Percentiles rank a stretch among this genome's conserved stretches.
Conservation (phyloP, 2,113 vertebrate species). For the Chauna torquata region DNA sequence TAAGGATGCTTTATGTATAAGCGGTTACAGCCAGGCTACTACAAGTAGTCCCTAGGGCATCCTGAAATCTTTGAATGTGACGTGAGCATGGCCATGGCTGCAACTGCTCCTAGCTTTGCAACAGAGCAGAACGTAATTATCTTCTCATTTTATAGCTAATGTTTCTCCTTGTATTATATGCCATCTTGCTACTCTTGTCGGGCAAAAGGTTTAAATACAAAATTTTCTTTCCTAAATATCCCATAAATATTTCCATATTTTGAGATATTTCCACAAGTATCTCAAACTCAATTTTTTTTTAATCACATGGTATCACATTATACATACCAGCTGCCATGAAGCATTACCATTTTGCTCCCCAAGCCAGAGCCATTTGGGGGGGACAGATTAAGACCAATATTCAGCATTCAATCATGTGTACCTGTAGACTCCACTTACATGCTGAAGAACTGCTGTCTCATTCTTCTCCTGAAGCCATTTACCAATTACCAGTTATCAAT, state of each 20-base stretch:
- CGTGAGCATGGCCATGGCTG: not conserved
- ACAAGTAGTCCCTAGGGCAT: not conserved
- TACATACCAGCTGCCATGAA: not conserved
- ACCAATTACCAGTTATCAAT: not conserved
- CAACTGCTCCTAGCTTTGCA: not conserved
- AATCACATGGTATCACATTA: not conserved
- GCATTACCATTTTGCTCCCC: not conserved
- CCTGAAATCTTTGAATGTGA: not conserved
- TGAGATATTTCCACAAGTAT: rapidly evolving
- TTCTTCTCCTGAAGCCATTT: not conserved
- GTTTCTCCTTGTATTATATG: not conserved
- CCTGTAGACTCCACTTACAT: not conserved
- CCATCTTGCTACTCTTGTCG: not conserved
- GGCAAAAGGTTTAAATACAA: not conserved
- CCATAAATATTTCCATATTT: too few relatives aligned
- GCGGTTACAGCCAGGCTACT: not conserved
- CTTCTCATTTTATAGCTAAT: not conserved
- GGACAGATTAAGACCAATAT: not conserved
- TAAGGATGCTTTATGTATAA: rapidly evolving
- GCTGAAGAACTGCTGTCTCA: not conserved
- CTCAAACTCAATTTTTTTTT: not conserved
- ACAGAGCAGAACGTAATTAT: not conserved
- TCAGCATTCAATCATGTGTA: not conserved
- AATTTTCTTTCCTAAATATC: not conserved
- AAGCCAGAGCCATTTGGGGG: not conserved